Evolutionary conservation across 1,140 invertebrate species (phyloP), one percentile per base, ranked within the genome.

Genomic region (Chrysoperla carnea): DNA sequence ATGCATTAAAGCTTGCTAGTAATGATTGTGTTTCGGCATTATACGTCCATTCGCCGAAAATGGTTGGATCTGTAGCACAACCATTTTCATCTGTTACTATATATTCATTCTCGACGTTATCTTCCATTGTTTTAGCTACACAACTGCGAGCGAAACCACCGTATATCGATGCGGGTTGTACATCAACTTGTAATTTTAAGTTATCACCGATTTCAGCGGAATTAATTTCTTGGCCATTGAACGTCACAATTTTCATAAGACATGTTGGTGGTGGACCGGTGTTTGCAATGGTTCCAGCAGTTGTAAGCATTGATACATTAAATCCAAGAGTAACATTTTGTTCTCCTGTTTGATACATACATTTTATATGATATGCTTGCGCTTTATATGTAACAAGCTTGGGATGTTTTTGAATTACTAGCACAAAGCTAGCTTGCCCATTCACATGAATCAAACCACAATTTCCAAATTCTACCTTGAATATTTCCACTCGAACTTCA

Each of bases 371-470:
- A 62, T 93, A 94, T 1, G 90, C 89, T 64, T 91, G 86, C 2
- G 89, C 87, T 52, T 90, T 87, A 56, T 85, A 89, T 6, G 90
- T 94, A n/a, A 93, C 81, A 5, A 94, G 63, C 70, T 89, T 91
- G 0, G 88, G 88, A 76, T 94, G 90, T 64, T 90, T 92, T 55
- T 93, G 89, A 54, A 94, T 89, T 8, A 94, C 88, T 13, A 94
- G 64, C 1, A 93, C 82, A 54, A 93, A 93, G 51, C 84, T 85
- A 9, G 90, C 89, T 56, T 90, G 75, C 37, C 89, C 88, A 63
- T 92, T 89, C 3, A 89, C 78, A 49, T 91, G 87, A 46, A 90
- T 83, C 15, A 94, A 69, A 48, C 88, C 89, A 57, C 90, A 94
- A 47, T 77, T 84, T 40, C 88, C 89, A 54, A 93, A 93, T 44